Evolutionary conservation across 1,140 invertebrate genomes (phyloP).

Genomic region (Leptoteleia sp.): DNA sequence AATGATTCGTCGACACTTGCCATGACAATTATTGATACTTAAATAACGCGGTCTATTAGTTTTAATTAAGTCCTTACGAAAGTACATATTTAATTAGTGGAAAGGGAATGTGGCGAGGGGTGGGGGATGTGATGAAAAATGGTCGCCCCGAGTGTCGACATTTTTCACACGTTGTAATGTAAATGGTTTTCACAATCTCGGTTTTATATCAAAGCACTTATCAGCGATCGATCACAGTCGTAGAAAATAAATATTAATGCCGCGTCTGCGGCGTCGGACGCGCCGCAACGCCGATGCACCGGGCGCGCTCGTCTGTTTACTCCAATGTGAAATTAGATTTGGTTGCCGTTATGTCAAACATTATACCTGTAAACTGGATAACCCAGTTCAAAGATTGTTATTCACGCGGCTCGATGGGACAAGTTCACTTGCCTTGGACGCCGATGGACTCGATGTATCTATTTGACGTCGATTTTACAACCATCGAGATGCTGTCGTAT

Average conservation of each 20-base stretch:
- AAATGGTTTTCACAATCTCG: constrained; percentile 18
- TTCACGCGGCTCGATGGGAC: constrained; percentile 42
- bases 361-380: constrained; percentile 51
- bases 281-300: constrained; percentile 4
- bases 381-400: constrained; percentile 58
- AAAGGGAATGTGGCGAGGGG: too few species aligned
- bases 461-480: constrained; percentile 48
- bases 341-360: constrained; percentile 43
- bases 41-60: constrained; percentile 9
- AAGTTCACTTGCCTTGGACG: constrained; percentile 44
- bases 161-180: constrained; percentile 39
- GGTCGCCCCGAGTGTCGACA: constrained; percentile 7
- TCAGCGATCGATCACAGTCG: constrained; percentile 16
- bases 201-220: constrained; percentile 8
- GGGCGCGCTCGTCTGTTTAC: constrained; percentile 23
- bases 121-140: constrained; percentile 33
- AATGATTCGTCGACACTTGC: constrained; percentile 5
- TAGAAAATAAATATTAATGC: constrained; percentile 27
- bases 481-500: constrained; percentile 39
- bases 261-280: too few species aligned
- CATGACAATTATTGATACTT: constrained; percentile 9
- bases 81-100: constrained; percentile 25
- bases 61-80: constrained; percentile 28
- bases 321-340: constrained; percentile 37
- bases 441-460: constrained; percentile 27